Evolutionary conservation across 1,140 invertebrate genomes (phyloP).

Genomic region (Drosophila pallidifrons): DNA sequence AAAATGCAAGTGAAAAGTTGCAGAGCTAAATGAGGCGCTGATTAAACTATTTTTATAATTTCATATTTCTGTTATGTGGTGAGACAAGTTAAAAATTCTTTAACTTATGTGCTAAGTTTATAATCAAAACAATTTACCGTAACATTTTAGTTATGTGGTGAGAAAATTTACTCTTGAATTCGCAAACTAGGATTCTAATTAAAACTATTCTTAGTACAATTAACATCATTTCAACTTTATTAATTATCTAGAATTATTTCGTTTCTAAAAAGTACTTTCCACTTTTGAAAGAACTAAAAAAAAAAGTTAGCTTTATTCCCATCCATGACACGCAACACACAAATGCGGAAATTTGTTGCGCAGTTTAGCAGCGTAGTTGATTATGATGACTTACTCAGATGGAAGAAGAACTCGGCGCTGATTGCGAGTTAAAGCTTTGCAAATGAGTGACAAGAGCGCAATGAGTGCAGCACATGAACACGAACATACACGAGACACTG

Average conservation of each 20-base stretch:
- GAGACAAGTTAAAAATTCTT: too few species aligned
- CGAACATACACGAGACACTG: conserved; percentile 16
- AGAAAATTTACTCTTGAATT: neutral
- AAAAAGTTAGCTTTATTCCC: neutral
- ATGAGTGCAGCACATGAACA: conserved; percentile 24
- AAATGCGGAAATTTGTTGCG: conserved; percentile 8
- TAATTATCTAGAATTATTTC: neutral
- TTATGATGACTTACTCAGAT: conserved; percentile 28
- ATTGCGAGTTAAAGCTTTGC: conserved; percentile 26
- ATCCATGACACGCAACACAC: conserved; percentile 13
- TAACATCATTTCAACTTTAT: conserved; percentile 1
- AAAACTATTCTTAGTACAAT: neutral
- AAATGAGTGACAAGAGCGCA: conserved; percentile 34
- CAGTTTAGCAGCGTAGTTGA: neutral
- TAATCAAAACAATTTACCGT: too few species aligned
- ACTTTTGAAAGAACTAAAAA: neutral
- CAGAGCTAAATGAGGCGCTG: too few species aligned
- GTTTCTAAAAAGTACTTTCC: neutral
- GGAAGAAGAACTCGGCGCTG: conserved; percentile 14
- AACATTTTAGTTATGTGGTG: too few species aligned
- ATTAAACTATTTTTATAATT: too few species aligned
- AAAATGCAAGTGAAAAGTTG: neutral
- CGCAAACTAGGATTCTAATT: too few species aligned
- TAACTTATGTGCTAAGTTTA: too few species aligned
- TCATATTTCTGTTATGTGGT: too few species aligned